phyloP scores from a whole-genome alignment of 2,797 vertebrate genomes.

The Xenentodon cancila region DNA sequence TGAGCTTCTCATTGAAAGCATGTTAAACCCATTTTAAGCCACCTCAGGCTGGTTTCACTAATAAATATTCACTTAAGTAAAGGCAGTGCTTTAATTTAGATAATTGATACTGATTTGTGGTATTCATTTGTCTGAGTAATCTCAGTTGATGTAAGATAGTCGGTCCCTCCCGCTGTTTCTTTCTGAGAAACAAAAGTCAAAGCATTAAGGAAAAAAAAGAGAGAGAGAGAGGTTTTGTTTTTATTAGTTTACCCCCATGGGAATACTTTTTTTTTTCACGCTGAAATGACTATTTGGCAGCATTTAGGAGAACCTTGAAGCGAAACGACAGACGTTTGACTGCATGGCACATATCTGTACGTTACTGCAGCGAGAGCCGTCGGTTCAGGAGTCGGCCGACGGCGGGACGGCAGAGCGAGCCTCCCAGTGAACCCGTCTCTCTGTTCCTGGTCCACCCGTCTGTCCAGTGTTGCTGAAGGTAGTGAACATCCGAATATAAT shows the following conservation, averaged over 20 bases:
- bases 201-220: not conserved
- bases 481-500: conserved; percentile 66
- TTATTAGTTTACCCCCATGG: not conserved
- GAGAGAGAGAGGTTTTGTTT: not conserved
- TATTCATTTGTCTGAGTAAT: conserved; percentile 37
- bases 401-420: conserved; percentile 55
- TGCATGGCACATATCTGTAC: conserved; percentile 68
- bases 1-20: conserved; percentile 75
- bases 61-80: conserved; percentile 54
- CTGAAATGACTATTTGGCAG: conserved; percentile 29
- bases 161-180: conserved; percentile 20
- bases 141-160: conserved; percentile 29
- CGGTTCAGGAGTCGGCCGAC: conserved; percentile 25
- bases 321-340: conserved; percentile 35
- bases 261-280: not conserved
- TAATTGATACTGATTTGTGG: conserved; percentile 34
- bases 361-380: conserved; percentile 39
- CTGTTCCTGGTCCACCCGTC: conserved; percentile 60
- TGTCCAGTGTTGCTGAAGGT: conserved; percentile 68
- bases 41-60: conserved; percentile 57
- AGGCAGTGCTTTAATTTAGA: conserved; percentile 60
- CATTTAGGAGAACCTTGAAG: conserved; percentile 32
- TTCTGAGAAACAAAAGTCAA: not conserved
- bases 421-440: too few relatives aligned
- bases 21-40: conserved; percentile 68